phyloP scores from a whole-genome alignment of 2,888 invertebrate species.

The Teinopalpus imperialis region DNA sequence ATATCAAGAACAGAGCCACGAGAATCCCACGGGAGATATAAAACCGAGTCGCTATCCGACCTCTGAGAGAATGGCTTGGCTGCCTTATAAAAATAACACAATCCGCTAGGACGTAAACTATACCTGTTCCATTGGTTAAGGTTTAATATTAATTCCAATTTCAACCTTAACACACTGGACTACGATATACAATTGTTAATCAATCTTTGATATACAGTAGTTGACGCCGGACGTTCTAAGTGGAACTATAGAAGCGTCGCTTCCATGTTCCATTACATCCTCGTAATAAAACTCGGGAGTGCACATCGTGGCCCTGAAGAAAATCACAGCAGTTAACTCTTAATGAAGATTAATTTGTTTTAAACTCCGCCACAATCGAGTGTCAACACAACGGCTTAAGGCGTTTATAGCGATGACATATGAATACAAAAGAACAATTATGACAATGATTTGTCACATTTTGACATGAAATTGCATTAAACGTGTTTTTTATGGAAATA shows the following conservation, averaged over 20 bases:
- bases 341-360: slow-evolving; percentile 24
- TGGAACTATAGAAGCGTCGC: slow-evolving; percentile 37
- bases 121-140: slow-evolving; percentile 5
- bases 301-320: slow-evolving; percentile 25
- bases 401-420: too few species aligned
- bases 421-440: too few species aligned
- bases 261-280: slow-evolving; percentile 38
- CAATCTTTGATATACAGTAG: slow-evolving; percentile 6
- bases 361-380: slow-evolving; percentile 16
- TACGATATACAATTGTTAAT: slow-evolving; percentile 6
- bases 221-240: slow-evolving; percentile 45
- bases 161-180: slow-evolving; percentile 1
- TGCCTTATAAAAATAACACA: slow-evolving; percentile 11
- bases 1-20: slow-evolving; percentile 1
- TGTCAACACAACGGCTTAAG: not conserved
- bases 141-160: not conserved
- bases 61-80: not conserved
- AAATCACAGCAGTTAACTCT: slow-evolving; percentile 18
- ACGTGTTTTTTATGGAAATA: too few species aligned
- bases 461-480: too few species aligned
- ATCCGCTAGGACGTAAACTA: slow-evolving; percentile 12
- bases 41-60: slow-evolving; percentile 7
- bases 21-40: slow-evolving; percentile 15
- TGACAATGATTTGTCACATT: too few species aligned
- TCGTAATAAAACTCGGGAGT: slow-evolving; percentile 33